These are phyloP conservation scores for Dendrocincla tyrannina DNA, from an alignment of 2,797 vertebrate species.

Conservation along the genomic window DNA sequence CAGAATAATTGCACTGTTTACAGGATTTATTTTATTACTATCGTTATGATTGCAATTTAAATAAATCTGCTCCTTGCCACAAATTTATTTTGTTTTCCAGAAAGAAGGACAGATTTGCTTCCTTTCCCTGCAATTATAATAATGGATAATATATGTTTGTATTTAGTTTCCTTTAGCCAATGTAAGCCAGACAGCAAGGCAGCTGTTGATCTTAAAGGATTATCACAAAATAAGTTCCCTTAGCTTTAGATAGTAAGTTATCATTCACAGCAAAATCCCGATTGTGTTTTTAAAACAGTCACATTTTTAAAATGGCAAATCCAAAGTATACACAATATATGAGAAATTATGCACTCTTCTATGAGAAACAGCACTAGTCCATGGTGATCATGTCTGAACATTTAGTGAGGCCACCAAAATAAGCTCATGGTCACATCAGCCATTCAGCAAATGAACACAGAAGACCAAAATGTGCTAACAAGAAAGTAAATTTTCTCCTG, in stretches of 20 bases:
- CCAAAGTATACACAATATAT: background rate
- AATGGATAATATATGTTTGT: slow-evolving; percentile 29
- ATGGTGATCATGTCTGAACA: background rate
- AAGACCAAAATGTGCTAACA: background rate
- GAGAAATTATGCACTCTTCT: background rate
- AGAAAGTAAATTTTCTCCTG: background rate
- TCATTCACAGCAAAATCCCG: slow-evolving; percentile 32
- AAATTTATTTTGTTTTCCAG: slow-evolving; percentile 47
- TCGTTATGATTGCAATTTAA: slow-evolving; percentile 42
- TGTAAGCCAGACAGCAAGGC: slow-evolving; percentile 47
- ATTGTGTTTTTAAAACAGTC: slow-evolving; percentile 38
- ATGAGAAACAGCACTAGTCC: background rate
- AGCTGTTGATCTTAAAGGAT: slow-evolving; percentile 57
- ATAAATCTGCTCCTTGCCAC: slow-evolving; percentile 24
- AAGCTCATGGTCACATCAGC: background rate
- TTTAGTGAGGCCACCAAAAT: background rate
- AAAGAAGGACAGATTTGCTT: slow-evolving; percentile 37
- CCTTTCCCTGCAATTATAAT: slow-evolving; percentile 16
- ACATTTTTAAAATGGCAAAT: background rate
- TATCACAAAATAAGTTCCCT: slow-evolving; percentile 51
- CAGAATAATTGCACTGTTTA: slow-evolving; percentile 51
- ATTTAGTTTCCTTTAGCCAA: slow-evolving; percentile 49
- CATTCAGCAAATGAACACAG: background rate
- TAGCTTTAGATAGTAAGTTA: slow-evolving; percentile 28
- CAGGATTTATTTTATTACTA: slow-evolving; percentile 46